Evolutionary conservation across 2,797 vertebrate genomes (phyloP), one percentile per base, ranked within the genome.

Genomic region (Sebastes oblongus): DNA sequence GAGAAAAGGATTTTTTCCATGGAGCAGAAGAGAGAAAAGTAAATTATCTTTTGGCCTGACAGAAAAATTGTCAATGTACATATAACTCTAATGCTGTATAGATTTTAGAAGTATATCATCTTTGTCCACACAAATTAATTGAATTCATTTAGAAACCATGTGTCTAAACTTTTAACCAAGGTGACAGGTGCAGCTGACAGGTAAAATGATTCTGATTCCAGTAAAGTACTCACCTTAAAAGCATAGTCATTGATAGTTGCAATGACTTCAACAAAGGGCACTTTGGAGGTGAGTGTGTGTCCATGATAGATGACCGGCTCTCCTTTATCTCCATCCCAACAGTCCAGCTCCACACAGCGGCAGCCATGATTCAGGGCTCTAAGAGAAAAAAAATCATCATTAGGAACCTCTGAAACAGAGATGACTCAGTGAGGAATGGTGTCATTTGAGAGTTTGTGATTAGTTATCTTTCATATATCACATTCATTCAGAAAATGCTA

Each of bases 341-440:
- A 99, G 93, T 99, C 98, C 84, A 99, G 95, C 93, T 99, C 98
- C 92, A 99, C 98, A 18, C 98, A 99, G 69, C 98, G 97, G 61
- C 98, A 99, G 8, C 98, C 97, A 0, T 96, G 96, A 77, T 90
- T 96, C 74, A 99, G 94, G 1, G 96, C 98, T 82, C 98, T 99
- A 73, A 16, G 18, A 67, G 20, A 64, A 27, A 27, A 27, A 20
- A 24, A 13, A 36, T 50, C 3, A 13, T 62, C 0, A 61, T 61
- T 60, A 20, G 58, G 58, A 60, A 59, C 56, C 56, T 59, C 27
- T 59, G 58, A 46, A 46, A 46, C 16, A 46, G 42, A 50, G 46
- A 50, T 18, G 27, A 30, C 58, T 29, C 58, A 29, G 25, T 29
- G 14, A 59, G 8, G 27, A 29, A 60, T 11, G 46, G 46, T 68